Percentiles rank a stretch among this genome's conserved stretches.
Conservation (phyloP, 2,113 vertebrate species). For the Nothocercus nigrocapillus region DNA sequence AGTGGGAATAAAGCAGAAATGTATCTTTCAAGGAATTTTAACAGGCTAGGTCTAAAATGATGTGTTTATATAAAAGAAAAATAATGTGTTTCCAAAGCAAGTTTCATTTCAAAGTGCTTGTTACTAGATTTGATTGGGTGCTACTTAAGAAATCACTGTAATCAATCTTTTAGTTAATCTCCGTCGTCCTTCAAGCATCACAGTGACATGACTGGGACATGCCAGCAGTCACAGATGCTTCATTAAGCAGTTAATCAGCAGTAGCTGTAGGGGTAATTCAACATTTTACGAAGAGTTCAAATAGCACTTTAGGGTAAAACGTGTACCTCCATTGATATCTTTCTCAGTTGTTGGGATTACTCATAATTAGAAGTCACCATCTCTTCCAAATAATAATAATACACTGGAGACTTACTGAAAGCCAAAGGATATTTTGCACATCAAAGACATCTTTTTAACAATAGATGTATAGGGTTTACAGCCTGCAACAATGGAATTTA, state of each 20-base stretch:
- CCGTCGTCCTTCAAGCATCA: constrained; percentile 28
- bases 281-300: constrained; percentile 45
- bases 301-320: constrained; percentile 45
- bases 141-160: background rate
- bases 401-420: background rate
- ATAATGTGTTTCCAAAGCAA: constrained; percentile 6
- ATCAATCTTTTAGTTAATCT: constrained; percentile 42
- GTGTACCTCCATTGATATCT: background rate
- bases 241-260: constrained; percentile 44
- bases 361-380: background rate
- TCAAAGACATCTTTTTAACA: constrained; percentile 1
- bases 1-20: background rate
- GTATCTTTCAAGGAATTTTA: background rate
- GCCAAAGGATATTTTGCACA: background rate
- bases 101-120: background rate
- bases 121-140: constrained; percentile 1
- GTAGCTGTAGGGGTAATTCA: constrained; percentile 24
- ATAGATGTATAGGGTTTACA: background rate
- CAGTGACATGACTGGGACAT: constrained; percentile 35
- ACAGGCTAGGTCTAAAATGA: background rate
- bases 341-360: constrained; percentile 11
- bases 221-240: constrained; percentile 21
- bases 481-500: background rate
- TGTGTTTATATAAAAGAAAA: background rate
- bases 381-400: constrained; percentile 26